Percentiles rank a stretch among this genome's conserved stretches.
phyloP scores from a whole-genome alignment of 2,113 vertebrate genomes.

The Rhodinocichla rosea region DNA sequence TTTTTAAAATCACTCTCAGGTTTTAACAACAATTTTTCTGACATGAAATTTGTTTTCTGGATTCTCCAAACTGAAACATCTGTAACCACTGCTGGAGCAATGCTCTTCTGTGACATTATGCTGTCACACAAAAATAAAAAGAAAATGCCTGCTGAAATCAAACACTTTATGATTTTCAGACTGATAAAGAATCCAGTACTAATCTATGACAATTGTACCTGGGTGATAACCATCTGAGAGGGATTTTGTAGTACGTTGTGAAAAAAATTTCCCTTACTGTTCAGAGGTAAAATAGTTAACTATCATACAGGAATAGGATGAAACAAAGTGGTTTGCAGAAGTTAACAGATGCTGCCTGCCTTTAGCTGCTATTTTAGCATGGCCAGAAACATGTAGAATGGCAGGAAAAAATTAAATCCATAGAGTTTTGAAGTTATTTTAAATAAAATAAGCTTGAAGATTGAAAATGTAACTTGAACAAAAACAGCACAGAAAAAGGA shows the following conservation, averaged over 20 bases:
- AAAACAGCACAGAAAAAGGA: neutral
- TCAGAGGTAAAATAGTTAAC: neutral
- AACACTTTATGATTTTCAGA: neutral
- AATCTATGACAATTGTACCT: neutral
- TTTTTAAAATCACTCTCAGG: neutral
- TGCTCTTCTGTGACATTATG: neutral
- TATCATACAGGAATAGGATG: neutral
- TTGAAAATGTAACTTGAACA: neutral
- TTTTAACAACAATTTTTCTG: neutral
- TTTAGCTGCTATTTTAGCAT: neutral
- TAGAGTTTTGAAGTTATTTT: neutral
- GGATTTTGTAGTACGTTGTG: neutral
- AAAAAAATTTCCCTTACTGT: neutral
- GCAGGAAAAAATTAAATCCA: neutral
- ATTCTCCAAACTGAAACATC: neutral
- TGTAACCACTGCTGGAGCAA: neutral
- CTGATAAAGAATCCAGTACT: neutral
- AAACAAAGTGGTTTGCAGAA: neutral
- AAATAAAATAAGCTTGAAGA: neutral
- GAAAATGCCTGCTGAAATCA: neutral
- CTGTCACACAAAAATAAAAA: neutral
- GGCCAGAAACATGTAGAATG: neutral
- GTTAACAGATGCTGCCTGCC: neutral
- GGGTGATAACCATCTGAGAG: neutral
- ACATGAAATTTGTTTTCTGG: neutral